Base-by-base conservation (phyloP, 2,888 invertebrate genomes). In the Drosophila prostipennis region DNA sequence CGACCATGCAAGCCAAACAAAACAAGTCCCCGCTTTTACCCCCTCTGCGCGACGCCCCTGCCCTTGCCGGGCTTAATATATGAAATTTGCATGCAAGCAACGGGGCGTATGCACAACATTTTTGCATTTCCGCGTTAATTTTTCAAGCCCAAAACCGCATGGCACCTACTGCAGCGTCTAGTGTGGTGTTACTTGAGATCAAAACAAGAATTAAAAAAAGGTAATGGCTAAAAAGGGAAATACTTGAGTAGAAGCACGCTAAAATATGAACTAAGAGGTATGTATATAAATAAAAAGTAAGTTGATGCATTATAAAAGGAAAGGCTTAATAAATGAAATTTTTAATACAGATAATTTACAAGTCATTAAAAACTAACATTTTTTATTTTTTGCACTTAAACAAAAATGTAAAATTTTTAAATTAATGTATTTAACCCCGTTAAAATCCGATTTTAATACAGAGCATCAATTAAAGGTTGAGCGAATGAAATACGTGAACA, bases 41-140 rank as follows among this genome's bases (percentile, higher is more conserved):
- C 34, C 48, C 48, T 26, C 39, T 34, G 7, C 19, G 36, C 32
- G 32, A 32, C 11, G 11, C 16, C 48, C n/a, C 32, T 34, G 32
- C 43, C n/a, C 32, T 16, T 43, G 58, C 48, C 42, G 49, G 60
- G 76, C 75, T 77, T 80, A 85, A 82, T 82, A 73, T 78, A 78
- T 84, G 73, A 79, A 80, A 80, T 83, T 83, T 80, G 69, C 76
- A 78, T 84, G 84, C 79, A 78, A 80, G 77, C 84, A 84, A 78
- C 78, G 72, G 85, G 89, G 89, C 88, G 87, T 89, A 79, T 89
- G 81, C 72, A 79, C 80, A 87, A 84, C 79, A 81, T 82, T 85
- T 79, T 72, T 70, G 54, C 78, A 78, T 86, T 88, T 85, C 81
- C 84, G 78, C 79, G 89, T 77, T 86, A 85, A 85, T 82, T 77